Evolutionary conservation across 2,888 invertebrate genomes (phyloP).

Genomic region (Drosophila mayaguana): DNA sequence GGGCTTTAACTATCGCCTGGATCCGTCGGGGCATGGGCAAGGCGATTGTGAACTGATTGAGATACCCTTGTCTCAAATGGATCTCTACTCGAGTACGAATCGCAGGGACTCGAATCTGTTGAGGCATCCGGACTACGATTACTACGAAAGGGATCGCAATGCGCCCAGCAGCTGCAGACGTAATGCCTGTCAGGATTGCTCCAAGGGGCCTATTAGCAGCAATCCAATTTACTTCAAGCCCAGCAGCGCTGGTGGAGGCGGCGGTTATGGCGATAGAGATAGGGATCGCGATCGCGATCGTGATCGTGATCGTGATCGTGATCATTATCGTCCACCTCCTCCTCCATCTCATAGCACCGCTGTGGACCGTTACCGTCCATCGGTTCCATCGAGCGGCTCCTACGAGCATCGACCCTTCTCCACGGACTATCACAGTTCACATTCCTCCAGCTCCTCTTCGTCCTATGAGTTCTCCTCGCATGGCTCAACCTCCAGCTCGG

Average conservation of each 20-base stretch:
- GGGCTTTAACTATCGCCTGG: slow-evolving; percentile 94
- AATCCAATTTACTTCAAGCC: slow-evolving; percentile 83
- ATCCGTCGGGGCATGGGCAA: slow-evolving; percentile 89
- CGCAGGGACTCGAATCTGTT: slow-evolving; percentile 86
- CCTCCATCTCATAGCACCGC: no score
- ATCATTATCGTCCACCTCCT: no score
- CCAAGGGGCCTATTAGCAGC: slow-evolving; percentile 74
- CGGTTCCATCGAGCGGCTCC: slow-evolving; percentile 72
- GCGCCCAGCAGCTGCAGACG: slow-evolving; percentile 88
- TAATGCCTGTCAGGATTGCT: slow-evolving; percentile 83
- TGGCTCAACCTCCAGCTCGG: slow-evolving; percentile 62
- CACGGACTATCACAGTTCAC: slow-evolving; percentile 77
- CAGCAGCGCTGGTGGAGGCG: slow-evolving; percentile 50
- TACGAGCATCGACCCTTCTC: slow-evolving; percentile 79
- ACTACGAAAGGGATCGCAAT: slow-evolving; percentile 91
- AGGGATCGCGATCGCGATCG: slow-evolving; percentile 46
- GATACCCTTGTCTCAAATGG: slow-evolving; percentile 89
- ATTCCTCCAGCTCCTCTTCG: slow-evolving; percentile 59
- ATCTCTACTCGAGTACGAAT: slow-evolving; percentile 86
- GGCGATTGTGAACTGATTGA: slow-evolving; percentile 92
- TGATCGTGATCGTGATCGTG: slow-evolving; percentile 62
- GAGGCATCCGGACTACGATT: slow-evolving; percentile 90
- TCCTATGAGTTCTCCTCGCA: slow-evolving; percentile 83
- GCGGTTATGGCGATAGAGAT: slow-evolving; percentile 50
- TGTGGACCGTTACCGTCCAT: slow-evolving; percentile 5